phyloP scores from a whole-genome alignment of 2,797 vertebrate genomes.

The Melanotaenia boesemani region DNA sequence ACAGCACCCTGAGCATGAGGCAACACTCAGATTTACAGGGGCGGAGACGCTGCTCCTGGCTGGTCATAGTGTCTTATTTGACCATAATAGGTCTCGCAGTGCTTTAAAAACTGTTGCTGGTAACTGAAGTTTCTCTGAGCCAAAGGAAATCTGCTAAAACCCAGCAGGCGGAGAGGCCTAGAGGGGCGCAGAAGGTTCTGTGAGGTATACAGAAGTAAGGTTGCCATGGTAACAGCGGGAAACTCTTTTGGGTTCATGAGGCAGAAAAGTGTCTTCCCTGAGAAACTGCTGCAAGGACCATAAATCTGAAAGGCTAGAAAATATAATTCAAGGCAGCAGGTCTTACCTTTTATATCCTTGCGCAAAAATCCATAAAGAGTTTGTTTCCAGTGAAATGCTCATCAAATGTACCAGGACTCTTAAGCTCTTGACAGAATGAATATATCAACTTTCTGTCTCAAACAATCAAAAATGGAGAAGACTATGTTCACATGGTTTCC shows the following conservation, averaged over 20 bases:
- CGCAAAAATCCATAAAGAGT: slow-evolving; percentile 37
- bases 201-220: slow-evolving; percentile 76
- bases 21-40: slow-evolving; percentile 81
- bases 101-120: slow-evolving; percentile 76
- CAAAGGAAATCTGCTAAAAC: slow-evolving; percentile 73
- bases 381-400: slow-evolving; percentile 28
- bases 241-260: slow-evolving; percentile 63
- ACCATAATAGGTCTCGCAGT: slow-evolving; percentile 85
- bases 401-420: slow-evolving; percentile 18
- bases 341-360: slow-evolving; percentile 78
- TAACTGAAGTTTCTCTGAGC: slow-evolving; percentile 82
- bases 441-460: background rate
- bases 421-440: background rate
- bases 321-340: slow-evolving; percentile 63
- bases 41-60: slow-evolving; percentile 73
- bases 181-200: slow-evolving; percentile 67
- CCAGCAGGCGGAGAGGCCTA: slow-evolving; percentile 46
- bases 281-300: slow-evolving; percentile 44
- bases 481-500: background rate
- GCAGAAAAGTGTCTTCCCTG: slow-evolving; percentile 66
- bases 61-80: slow-evolving; percentile 72
- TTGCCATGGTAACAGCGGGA: slow-evolving; percentile 64
- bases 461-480: background rate
- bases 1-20: slow-evolving; percentile 78
- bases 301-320: slow-evolving; percentile 67